phyloP scores from a whole-genome alignment of 2,113 vertebrate genomes.

The Tursiops truncatus region DNA sequence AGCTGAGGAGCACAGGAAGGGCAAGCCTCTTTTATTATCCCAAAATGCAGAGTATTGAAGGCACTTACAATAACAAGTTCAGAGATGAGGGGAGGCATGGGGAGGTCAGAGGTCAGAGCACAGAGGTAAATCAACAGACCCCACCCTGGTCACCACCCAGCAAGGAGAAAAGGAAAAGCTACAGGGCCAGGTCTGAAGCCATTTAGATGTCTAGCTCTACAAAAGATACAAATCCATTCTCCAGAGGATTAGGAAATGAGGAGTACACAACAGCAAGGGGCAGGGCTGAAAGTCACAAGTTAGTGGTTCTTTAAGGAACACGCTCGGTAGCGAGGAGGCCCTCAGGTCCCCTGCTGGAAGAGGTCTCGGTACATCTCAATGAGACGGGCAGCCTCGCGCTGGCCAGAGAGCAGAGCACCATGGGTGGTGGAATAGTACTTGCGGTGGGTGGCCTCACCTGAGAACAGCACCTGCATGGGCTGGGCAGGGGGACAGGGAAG shows the following conservation, averaged over 20 bases:
- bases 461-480: constrained; percentile 99
- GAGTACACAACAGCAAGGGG: constrained; percentile 77
- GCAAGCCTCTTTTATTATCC: constrained; percentile 82
- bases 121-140: constrained; percentile 70
- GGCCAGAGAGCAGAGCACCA: constrained; percentile 98
- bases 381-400: constrained; percentile 95
- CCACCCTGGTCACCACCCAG: constrained; percentile 83
- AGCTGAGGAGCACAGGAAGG: neutral
- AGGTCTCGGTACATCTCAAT: constrained; percentile 97
- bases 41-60: constrained; percentile 93
- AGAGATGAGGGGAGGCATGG: constrained; percentile 62
- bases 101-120: constrained; percentile 79
- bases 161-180: constrained; percentile 86
- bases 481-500: constrained; percentile 68
- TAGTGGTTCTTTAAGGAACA: constrained; percentile 83
- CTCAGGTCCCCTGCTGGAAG: constrained; percentile 89
- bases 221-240: constrained; percentile 88
- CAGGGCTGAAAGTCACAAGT: constrained; percentile 82
- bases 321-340: constrained; percentile 72
- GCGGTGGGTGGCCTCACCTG: constrained; percentile 98
- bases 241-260: constrained; percentile 78
- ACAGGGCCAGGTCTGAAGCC: constrained; percentile 85
- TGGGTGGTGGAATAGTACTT: constrained; percentile 99
- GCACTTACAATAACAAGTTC: constrained; percentile 95
- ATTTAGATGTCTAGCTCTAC: constrained; percentile 80